Base-by-base conservation (phyloP, 2,888 invertebrate genomes). In the Ptilodon capucinus region DNA sequence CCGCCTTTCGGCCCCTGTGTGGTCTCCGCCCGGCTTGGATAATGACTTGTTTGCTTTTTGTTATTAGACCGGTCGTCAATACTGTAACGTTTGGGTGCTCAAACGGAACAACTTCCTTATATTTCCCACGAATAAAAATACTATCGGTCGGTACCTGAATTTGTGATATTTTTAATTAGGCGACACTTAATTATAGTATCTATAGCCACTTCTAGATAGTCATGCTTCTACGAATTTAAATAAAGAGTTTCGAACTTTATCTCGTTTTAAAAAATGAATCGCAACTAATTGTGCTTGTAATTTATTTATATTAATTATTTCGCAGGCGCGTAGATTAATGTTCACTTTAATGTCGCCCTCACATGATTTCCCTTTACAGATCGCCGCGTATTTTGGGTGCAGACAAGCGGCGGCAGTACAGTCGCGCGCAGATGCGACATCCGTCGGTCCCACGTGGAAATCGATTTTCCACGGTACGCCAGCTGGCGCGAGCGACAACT, bases 381-480 rank as follows among this genome's bases (percentile, higher is more conserved):
- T 73, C 73, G 66, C 57, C 65, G 77, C 75, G 78, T 82, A 84
- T 84, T 84, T 83, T 77, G 78, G 80, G 76, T 76, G 82, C 81
- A 80, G 71, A 74, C 76, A 74, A 79, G 79, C 76, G 75, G 69
- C 76, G 72, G 66, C 70, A 64, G 76, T 80, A 80, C 77, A 81
- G 79, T 76, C 77, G 75, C 74, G 65, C 79, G 86, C 90, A 91
- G 90, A 90, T 91, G 90, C 81, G 82, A 87, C 89, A 87, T 86
- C 86, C 88, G 88, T 81, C 86, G 83, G 81, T 79, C 84, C 82
- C 86, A 90, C 88, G 90, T 90, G 90, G 76, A 91, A 90, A 91
- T 91, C 82, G 85, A 90, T 91, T 91, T 90, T 90, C 89, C 90
- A 91, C 88, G 90, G 79, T 86, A 81, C 74, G 80, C 86, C 91